Conservation (phyloP, 2,888 invertebrate species). For the Caenorhabditis virilis region DNA sequence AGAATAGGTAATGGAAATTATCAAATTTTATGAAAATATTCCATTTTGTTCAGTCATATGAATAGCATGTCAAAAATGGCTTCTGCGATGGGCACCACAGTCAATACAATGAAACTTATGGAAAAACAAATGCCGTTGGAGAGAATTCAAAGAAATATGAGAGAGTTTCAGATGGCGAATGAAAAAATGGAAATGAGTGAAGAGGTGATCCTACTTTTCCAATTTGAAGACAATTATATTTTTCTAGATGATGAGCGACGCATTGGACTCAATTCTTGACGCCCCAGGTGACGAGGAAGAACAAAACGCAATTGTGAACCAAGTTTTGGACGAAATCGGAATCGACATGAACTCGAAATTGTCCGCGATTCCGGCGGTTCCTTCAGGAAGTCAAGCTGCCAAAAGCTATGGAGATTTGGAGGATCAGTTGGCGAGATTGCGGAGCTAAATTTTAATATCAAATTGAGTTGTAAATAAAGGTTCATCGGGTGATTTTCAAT, state of each 20-base stretch:
- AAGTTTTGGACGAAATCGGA: slow-evolving; percentile 93
- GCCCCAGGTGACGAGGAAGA: slow-evolving; percentile 90
- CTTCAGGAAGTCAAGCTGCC: slow-evolving; percentile 2
- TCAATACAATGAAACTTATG: slow-evolving; percentile 86
- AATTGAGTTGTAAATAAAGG: neutral
- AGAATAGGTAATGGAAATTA: slow-evolving; percentile 1
- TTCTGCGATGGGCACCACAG: slow-evolving; percentile 84
- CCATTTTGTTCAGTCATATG: slow-evolving; percentile 73
- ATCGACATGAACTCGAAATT: slow-evolving; percentile 79
- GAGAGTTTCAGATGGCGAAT: slow-evolving; percentile 82
- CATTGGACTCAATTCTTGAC: slow-evolving; percentile 84
- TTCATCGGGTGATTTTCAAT: no score
- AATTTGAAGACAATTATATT: neutral
- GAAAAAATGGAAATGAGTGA: slow-evolving; percentile 93
- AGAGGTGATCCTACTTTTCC: slow-evolving; percentile 77
- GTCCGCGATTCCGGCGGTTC: slow-evolving; percentile 20
- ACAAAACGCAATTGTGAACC: slow-evolving; percentile 83
- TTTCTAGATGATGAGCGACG: slow-evolving; percentile 77
- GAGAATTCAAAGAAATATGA: slow-evolving; percentile 80
- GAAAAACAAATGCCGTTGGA: slow-evolving; percentile 74
- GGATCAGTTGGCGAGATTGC: slow-evolving; percentile 35
- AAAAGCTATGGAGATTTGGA: slow-evolving; percentile 35
- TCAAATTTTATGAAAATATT: slow-evolving; percentile 1
- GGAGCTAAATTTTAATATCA: no score
- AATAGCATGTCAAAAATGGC: slow-evolving; percentile 86